Evolutionary conservation across 2,888 invertebrate species (phyloP).

Genomic region (Watsonalla cultraria): DNA sequence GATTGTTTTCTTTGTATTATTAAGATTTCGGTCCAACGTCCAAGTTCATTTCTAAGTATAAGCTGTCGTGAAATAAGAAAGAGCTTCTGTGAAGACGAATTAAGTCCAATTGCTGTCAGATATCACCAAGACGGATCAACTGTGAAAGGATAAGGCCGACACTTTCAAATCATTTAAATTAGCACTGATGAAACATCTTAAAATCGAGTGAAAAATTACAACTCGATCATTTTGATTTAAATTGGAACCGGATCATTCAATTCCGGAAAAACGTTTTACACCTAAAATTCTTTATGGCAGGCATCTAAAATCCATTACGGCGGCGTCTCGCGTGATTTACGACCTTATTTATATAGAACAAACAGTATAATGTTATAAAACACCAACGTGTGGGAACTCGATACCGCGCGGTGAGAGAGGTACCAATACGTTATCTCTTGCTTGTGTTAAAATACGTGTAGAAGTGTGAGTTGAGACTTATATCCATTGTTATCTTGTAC

Average conservation of each 20-base stretch:
- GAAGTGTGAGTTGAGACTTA: no score
- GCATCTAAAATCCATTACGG: background rate
- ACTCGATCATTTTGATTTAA: background rate
- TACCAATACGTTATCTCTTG: background rate
- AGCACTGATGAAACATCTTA: no score
- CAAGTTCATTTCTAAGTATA: no score
- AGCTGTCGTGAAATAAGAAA: no score
- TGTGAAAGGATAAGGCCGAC: no score
- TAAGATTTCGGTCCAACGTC: no score
- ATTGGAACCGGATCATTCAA: background rate
- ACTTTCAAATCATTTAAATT: no score
- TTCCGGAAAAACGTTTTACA: background rate
- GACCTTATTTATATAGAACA: constrained; percentile 1
- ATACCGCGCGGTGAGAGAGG: constrained; percentile 4
- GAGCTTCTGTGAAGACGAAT: no score
- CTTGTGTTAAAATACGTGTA: background rate
- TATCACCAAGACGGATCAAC: no score
- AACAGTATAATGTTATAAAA: constrained; percentile 26
- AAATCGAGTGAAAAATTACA: background rate
- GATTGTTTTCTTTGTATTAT: no score
- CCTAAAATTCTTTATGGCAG: constrained; percentile 1
- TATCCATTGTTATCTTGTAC: no score
- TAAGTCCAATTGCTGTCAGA: no score
- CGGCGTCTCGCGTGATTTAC: background rate
- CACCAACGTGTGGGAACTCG: constrained; percentile 28